Evolutionary conservation across 2,113 vertebrate species (phyloP).

Genomic region (Copsychus sechellarum): DNA sequence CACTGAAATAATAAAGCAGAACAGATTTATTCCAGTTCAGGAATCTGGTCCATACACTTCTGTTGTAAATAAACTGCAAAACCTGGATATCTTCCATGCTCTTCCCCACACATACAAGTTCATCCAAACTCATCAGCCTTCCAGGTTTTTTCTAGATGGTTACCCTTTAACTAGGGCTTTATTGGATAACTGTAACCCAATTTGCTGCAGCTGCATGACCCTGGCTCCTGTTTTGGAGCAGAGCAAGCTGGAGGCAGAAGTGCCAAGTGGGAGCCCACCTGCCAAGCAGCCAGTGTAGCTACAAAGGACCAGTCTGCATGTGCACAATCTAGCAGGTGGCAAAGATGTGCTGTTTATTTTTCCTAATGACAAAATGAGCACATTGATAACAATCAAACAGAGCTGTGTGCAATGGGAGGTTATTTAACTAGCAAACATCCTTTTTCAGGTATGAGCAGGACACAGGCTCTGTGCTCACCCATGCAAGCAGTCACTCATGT

Average conservation of each 20-base stretch:
- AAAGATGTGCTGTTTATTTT: conserved; percentile 26
- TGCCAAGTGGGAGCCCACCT: conserved; percentile 30
- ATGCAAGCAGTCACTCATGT: neutral
- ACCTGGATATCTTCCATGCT: neutral
- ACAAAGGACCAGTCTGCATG: neutral
- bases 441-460: conserved; percentile 25
- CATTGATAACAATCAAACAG: conserved; percentile 31
- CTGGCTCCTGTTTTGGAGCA: neutral
- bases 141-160: conserved; percentile 60
- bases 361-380: conserved; percentile 54
- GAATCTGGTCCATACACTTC: neutral
- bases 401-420: neutral
- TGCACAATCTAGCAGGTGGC: conserved; percentile 26
- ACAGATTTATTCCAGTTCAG: neutral
- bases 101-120: neutral
- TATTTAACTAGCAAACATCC: conserved; percentile 52
- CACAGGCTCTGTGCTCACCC: neutral
- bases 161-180: conserved; percentile 58
- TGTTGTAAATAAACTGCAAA: neutral
- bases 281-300: neutral
- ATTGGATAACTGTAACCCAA: conserved; percentile 50
- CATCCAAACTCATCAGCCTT: conserved; percentile 31
- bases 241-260: neutral
- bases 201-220: conserved; percentile 58
- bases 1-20: neutral